phyloP scores from a whole-genome alignment of 2,113 vertebrate genomes.

The Thamnaconus septentrionalis region DNA sequence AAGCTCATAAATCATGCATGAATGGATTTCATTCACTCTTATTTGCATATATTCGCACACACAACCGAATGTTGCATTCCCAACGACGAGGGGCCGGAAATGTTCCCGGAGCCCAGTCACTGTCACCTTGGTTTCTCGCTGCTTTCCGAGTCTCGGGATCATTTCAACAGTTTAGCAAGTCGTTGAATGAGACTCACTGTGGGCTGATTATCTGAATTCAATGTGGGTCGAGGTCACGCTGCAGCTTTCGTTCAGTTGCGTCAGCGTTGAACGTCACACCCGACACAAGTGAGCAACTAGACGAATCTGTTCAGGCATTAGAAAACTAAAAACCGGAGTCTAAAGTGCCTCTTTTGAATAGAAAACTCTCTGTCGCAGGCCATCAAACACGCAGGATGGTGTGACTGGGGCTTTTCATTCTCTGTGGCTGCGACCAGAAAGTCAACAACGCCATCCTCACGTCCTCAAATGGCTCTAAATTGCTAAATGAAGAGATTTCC shows the following conservation, averaged over 20 bases:
- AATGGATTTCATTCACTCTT: not conserved
- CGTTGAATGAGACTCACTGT: no score
- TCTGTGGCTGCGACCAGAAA: constrained; percentile 16
- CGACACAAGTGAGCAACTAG: no score
- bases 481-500: constrained; percentile 52
- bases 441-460: constrained; percentile 24
- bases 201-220: constrained; percentile 43
- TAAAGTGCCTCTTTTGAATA: no score
- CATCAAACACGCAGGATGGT: constrained; percentile 15
- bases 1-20: not conserved
- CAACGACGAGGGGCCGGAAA: constrained; percentile 7
- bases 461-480: constrained; percentile 42
- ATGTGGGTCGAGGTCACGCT: constrained; percentile 33
- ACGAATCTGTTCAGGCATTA: no score
- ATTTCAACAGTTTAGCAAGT: not conserved
- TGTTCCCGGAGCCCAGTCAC: constrained; percentile 12
- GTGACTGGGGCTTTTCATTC: constrained; percentile 14
- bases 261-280: not conserved
- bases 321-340: no score
- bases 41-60: constrained; percentile 40
- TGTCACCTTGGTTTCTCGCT: constrained; percentile 27
- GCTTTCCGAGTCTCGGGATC: constrained; percentile 8
- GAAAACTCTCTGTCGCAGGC: constrained; percentile 6
- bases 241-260: constrained; percentile 18
- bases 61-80: constrained; percentile 19